phyloP scores from a whole-genome alignment of 2,797 vertebrate species.

The Leptodactylus fallax region DNA sequence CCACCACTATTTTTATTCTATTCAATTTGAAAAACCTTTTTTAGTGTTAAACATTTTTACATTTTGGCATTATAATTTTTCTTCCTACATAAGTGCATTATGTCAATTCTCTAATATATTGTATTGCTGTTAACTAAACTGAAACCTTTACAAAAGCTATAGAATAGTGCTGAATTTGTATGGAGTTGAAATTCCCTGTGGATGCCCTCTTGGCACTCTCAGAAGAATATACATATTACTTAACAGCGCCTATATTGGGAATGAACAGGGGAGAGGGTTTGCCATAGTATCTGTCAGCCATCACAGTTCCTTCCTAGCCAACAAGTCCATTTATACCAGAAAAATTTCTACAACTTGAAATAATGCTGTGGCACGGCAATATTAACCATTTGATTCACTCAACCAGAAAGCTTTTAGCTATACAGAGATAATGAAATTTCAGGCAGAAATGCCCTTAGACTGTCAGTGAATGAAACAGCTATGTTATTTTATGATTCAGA shows the following conservation, averaged over 20 bases:
- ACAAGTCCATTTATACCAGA: neutral
- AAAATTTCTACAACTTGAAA: neutral
- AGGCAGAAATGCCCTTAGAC: neutral
- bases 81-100: neutral
- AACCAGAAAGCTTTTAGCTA: neutral
- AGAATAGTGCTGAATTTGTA: neutral
- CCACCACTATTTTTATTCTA: too few relatives aligned
- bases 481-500: conserved; percentile 5
- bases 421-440: conserved; percentile 3
- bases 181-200: neutral
- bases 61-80: neutral
- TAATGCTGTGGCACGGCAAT: neutral
- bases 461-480: neutral
- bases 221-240: neutral
- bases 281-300: neutral
- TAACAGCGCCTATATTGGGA: neutral
- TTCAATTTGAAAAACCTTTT: too few relatives aligned
- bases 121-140: neutral
- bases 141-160: neutral
- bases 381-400: neutral
- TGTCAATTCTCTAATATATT: neutral
- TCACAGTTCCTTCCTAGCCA: neutral
- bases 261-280: neutral
- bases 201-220: neutral
- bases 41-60: neutral